A percentile compares a stretch with the other conserved stretches of the same genome.
phyloP scores from a whole-genome alignment of 1,140 invertebrate species.

The Micrasema longulum region DNA sequence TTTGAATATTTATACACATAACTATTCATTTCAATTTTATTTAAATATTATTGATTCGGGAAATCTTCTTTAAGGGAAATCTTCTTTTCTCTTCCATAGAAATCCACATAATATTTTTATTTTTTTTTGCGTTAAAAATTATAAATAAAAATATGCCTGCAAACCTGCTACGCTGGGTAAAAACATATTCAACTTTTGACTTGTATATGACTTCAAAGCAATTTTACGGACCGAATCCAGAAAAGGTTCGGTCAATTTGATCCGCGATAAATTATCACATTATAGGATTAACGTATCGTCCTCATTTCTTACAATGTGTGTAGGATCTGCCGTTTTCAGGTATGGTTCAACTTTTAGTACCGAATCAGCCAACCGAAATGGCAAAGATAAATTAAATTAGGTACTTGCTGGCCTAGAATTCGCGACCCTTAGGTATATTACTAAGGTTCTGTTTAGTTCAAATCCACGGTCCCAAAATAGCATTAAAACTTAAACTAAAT shows the following conservation, averaged over 20 bases:
- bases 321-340: background rate
- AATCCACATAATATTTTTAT: too few species aligned
- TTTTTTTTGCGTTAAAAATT: too few species aligned
- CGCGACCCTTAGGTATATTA: background rate
- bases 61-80: too few species aligned
- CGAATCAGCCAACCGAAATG: conserved; percentile 15
- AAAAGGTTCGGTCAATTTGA: conserved; percentile 35
- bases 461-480: too few species aligned
- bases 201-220: background rate
- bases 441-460: too few species aligned
- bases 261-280: conserved; percentile 42
- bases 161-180: background rate
- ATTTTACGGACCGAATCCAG: conserved; percentile 5
- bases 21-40: too few species aligned
- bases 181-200: background rate
- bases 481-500: too few species aligned
- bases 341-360: conserved; percentile 30
- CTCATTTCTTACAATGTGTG: conserved; percentile 1
- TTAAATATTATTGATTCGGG: too few species aligned
- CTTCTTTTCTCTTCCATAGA: too few species aligned
- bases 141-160: too few species aligned
- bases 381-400: conserved; percentile 28
- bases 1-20: too few species aligned
- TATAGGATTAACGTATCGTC: conserved; percentile 32
- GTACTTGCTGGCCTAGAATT: conserved; percentile 3